Evolutionary conservation across 2,888 invertebrate genomes (phyloP), one percentile per base, ranked within the genome.

Genomic region (Conchocele bisecta): DNA sequence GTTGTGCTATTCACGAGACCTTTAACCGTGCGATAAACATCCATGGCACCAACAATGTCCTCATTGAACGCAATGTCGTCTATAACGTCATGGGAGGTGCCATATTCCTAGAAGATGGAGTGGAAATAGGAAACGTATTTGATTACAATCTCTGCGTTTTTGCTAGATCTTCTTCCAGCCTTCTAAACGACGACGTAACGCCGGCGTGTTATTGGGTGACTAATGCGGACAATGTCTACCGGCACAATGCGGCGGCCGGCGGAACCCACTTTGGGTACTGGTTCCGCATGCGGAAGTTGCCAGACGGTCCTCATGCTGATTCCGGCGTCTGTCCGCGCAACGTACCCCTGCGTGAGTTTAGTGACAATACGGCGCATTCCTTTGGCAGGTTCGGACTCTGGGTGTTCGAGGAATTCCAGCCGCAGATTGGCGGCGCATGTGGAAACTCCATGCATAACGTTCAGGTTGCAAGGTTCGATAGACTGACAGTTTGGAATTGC

Each of bases 111-210:
- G 88, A 89, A 53, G 89, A 89, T 72, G 86, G 89, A 13, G 81
- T 87, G 39, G 89, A 89, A 68, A 80, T 74, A 1, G 81, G 78
- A 7, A 87, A 88, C 63, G 69, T 33, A 0, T 81, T 87, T 53
- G 71, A 79, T 42, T 79, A 85, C 58, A 89, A 89, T 71, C 67
- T 88, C 35, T 84, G 65, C 0, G 57, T 88, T 1, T 85, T 85
- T 74, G 86, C 86, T 11, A 75, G 48, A 48, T 48, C 84, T 3
- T 86, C 83, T 51, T 65, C 86, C 17, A 83, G 83, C 57, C 78
- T 89, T n/a, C 71, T 81, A 20, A 89, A 88, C 63, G 88, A 88
- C 68, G 89, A 89, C 64, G 81, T 89, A 53, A 88, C 88, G 4
- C 87, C 89, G 1, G 88, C 89, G 20, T 77, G 79, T 7, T 86